A percentile compares a stretch with the other conserved stretches of the same genome.
phyloP scores from a whole-genome alignment of 2,888 invertebrate species.

The Platycnemis pennipes region DNA sequence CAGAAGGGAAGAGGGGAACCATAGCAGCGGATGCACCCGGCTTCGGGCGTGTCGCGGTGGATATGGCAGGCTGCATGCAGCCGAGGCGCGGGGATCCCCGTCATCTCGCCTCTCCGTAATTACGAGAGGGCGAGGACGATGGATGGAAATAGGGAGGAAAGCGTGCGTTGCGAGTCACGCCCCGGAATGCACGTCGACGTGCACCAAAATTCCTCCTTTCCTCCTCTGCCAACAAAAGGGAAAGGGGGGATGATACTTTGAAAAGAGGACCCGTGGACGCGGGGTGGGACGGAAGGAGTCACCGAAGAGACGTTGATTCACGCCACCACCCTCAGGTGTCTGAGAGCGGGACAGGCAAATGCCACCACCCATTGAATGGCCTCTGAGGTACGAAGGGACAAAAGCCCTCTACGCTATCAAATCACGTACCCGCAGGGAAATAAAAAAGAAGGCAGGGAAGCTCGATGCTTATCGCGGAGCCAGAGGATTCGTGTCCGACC shows the following conservation, averaged over 20 bases:
- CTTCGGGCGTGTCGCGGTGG: background rate
- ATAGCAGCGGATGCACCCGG: conserved; percentile 39
- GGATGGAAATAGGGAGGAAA: background rate
- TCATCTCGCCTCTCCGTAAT: conserved; percentile 24
- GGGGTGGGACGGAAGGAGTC: background rate
- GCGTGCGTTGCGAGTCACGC: background rate
- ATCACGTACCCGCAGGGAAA: background rate
- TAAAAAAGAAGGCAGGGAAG: background rate
- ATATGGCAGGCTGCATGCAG: background rate
- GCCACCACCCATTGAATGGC: background rate
- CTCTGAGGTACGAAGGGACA: background rate
- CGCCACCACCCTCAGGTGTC: background rate
- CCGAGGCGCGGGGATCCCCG: background rate
- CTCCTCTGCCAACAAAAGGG: background rate
- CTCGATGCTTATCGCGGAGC: background rate
- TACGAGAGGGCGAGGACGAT: conserved; percentile 28
- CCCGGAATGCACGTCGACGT: background rate
- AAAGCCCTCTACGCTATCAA: background rate
- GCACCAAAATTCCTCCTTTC: background rate
- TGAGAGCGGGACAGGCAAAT: background rate
- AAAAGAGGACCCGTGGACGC: background rate
- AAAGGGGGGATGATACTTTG: background rate
- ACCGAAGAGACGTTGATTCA: conserved; percentile 9
- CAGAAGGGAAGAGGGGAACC: background rate
- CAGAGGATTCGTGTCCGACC: background rate